phyloP scores from a whole-genome alignment of 2,888 invertebrate genomes.

The Seladonia tumulorum region DNA sequence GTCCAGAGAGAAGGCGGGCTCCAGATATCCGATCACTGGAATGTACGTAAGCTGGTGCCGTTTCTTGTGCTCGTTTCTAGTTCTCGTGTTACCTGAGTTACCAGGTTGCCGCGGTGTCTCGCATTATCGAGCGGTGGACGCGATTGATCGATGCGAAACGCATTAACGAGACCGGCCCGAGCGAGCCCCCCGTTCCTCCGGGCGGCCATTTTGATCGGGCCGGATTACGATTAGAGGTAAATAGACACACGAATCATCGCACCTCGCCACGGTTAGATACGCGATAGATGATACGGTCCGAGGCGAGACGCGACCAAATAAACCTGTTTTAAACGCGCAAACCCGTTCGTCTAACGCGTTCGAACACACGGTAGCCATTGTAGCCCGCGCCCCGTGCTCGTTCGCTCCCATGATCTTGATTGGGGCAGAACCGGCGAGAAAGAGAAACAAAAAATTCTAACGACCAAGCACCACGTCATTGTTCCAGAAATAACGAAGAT shows the following conservation, averaged over 20 bases:
- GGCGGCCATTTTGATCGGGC: slow-evolving; percentile 36
- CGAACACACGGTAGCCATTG: neutral
- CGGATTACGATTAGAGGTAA: slow-evolving; percentile 59
- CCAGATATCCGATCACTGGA: slow-evolving; percentile 74
- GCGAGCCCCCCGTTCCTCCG: slow-evolving; percentile 10
- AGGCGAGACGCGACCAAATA: neutral
- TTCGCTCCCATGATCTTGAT: neutral
- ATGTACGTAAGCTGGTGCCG: slow-evolving; percentile 67
- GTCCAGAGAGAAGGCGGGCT: slow-evolving; percentile 66
- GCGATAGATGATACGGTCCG: slow-evolving; percentile 3
- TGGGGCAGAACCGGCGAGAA: neutral
- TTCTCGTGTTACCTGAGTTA: slow-evolving; percentile 64
- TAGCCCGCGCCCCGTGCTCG: neutral
- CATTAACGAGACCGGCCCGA: slow-evolving; percentile 61
- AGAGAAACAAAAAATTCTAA: neutral
- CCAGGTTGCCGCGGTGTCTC: slow-evolving; percentile 44
- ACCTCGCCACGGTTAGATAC: slow-evolving; percentile 10
- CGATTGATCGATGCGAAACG: slow-evolving; percentile 72
- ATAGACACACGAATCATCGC: slow-evolving; percentile 50
- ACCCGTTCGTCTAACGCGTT: neutral
- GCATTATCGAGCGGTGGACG: slow-evolving; percentile 66
- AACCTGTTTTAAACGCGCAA: neutral
- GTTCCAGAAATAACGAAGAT: neutral
- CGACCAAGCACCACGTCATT: neutral
- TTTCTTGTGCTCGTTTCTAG: slow-evolving; percentile 62